phyloP scores from a whole-genome alignment of 2,888 invertebrate genomes.

The Heteropelma amictum region DNA sequence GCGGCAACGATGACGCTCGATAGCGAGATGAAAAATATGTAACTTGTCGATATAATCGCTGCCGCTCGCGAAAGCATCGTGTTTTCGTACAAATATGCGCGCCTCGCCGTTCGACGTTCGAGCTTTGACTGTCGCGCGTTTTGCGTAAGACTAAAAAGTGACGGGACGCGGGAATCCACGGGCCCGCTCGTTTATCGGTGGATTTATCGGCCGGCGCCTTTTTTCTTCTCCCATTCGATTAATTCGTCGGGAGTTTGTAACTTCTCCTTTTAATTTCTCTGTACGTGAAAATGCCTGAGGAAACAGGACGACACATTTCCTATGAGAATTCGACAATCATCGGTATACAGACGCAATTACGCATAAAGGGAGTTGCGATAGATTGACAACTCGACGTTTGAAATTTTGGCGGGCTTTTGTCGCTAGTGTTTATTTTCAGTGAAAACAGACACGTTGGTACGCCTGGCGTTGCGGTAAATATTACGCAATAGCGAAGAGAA shows the following conservation, averaged over 20 bases:
- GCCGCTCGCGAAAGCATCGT: conserved; percentile 43
- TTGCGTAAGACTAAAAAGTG: neutral
- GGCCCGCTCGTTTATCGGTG: neutral
- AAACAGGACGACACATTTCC: too few relatives aligned
- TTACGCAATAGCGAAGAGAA: conserved; percentile 36
- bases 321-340: too few relatives aligned
- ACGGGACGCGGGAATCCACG: neutral
- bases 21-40: neutral
- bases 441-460: conserved; percentile 1
- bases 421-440: neutral
- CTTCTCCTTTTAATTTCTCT: too few relatives aligned
- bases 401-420: neutral
- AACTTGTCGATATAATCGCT: neutral
- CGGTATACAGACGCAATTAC: too few relatives aligned
- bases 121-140: conserved; percentile 20
- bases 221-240: too few relatives aligned
- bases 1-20: conserved; percentile 50
- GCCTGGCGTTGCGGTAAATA: conserved; percentile 25
- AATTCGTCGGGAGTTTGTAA: too few relatives aligned
- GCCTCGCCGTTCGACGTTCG: conserved; percentile 31
- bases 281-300: too few relatives aligned
- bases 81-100: too few relatives aligned
- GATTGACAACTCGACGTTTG: neutral
- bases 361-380: too few relatives aligned
- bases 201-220: too few relatives aligned